Base-by-base conservation (phyloP, 1,140 invertebrate species). In the Drosophila sechellia region DNA sequence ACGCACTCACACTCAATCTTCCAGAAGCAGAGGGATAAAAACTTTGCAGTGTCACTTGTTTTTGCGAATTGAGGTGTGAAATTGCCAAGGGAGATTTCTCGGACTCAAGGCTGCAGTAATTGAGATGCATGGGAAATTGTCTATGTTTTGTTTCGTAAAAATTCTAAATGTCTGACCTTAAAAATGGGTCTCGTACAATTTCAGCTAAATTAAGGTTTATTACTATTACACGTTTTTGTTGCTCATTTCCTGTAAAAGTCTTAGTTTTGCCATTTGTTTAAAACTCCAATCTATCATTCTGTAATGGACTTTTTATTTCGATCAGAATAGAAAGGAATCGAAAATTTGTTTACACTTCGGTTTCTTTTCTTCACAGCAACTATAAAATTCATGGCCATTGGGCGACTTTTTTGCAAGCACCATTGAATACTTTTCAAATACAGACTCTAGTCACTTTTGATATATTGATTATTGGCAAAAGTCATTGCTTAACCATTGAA, bases 401-500 rank as follows among this genome's bases (percentile, higher is more conserved):
- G 37, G 39, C 15, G 39, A 42, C 13, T 31, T 57, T 57, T 57
- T 45, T 57, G 45, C 50, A 46, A 61, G 69, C 49, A 53, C 35
- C 31, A 40, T 58, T 59, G 61, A 81, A 71, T 72, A 64, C 49
- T 70, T 81, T 75, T 86, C 69, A 86, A 71, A 68, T 43, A 49
- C 83, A 86, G 81, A 81, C 59, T 55, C 37, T 22, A 65, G 58
- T 61, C 61, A 71, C 60, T 89, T 89, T 77, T 84, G 84, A 90
- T 87, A 84, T 89, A 87, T 87, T 89, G 77, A 79, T 70, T 89
- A 87, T 87, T 89, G 83, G 84, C 80, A 77, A 83, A 89, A 54
- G 46, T 54, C 22, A 35, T 52, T 58, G 50, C 48, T 59, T 81
- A 79, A 81, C 83, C 83, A 66, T 35, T 48, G 79, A 60, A 43